Conservation (phyloP, 2,888 invertebrate species). For the Drosophila hamatofila region DNA sequence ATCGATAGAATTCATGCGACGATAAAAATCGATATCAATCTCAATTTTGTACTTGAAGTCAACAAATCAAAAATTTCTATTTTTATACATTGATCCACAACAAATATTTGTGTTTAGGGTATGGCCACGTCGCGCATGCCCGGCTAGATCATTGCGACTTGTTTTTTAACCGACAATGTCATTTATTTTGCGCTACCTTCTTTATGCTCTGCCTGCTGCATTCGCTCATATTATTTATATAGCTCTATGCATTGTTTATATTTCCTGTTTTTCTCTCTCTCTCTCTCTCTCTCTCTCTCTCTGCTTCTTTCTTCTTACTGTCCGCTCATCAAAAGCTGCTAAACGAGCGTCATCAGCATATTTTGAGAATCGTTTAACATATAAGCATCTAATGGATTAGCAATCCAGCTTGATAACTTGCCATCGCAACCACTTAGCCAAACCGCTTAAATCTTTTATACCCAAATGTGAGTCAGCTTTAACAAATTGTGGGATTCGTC, state of each 20-base stretch:
- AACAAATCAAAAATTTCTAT: background rate
- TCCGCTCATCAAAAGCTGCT: conserved; percentile 2
- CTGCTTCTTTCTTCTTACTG: background rate
- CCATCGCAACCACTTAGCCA: conserved; percentile 59
- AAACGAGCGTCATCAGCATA: conserved; percentile 48
- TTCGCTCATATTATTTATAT: conserved; percentile 38
- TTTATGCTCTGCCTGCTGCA: conserved; percentile 32
- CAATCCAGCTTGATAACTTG: conserved; percentile 57
- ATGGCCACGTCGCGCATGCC: background rate
- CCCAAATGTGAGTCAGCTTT: conserved; percentile 37
- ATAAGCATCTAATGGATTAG: conserved; percentile 58
- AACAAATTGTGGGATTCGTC: background rate
- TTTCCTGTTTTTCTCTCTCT: conserved; percentile 62
- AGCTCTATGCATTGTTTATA: conserved; percentile 61
- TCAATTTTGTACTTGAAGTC: background rate
- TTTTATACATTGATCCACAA: background rate
- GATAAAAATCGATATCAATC: background rate
- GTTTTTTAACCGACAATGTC: conserved; percentile 17
- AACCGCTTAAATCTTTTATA: conserved; percentile 33
- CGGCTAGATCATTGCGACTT: background rate
- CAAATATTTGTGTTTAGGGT: background rate
- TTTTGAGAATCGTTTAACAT: conserved; percentile 50
- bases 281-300: background rate
- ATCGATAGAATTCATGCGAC: too few species aligned
- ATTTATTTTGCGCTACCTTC: conserved; percentile 21